Base-by-base conservation (phyloP, 2,888 invertebrate genomes). In the Physocephala rufipes region DNA sequence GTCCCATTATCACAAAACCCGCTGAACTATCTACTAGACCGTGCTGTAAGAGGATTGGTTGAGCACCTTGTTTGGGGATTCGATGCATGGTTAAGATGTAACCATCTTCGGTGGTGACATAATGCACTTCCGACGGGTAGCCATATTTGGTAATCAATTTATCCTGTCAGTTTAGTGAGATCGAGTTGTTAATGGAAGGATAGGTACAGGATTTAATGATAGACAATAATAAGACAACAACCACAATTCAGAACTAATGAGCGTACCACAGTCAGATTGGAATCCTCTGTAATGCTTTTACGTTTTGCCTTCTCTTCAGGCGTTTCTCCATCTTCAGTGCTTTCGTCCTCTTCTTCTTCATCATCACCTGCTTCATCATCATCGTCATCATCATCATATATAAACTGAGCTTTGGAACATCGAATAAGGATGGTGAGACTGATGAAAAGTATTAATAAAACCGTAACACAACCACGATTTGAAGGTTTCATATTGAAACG, bases 11-110 rank as follows among this genome's bases (percentile, higher is more conserved):
- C 16, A 95, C 87, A 89, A 91, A 95, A 78, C 92, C 91, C 21
- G 91, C 90, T 0, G 94, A 92, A 43, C 91, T 91, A 64, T 90
- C 90, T 30, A 94, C 84, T 2, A 96, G 85, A 0, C 95, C 93
- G 77, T 92, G 93, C 86, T 91, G 89, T 61, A 93, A 73, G 65
- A 92, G 88, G 0, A 90, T 89, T 1, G 89, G 87, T 0, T 89
- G 89, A 72, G 87, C 89, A 16, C 86, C 87, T n/a, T 82, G 75
- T n/a, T 85, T 83, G 9, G 87, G 86, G 63, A 95, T 91, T 71
- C 95, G 89, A 80, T 95, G 93, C 85, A 95, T 81, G 72, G 89
- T 88, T 76, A 96, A 87, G 30, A 93, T 89, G 81, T 94, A 95
- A 1, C 93, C 93, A 87, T 96, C 95, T 47, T 88, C 82, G 0